Evolutionary conservation across 2,888 invertebrate species (phyloP), one percentile per base, ranked within the genome.

Genomic region (Adela reaumurella): DNA sequence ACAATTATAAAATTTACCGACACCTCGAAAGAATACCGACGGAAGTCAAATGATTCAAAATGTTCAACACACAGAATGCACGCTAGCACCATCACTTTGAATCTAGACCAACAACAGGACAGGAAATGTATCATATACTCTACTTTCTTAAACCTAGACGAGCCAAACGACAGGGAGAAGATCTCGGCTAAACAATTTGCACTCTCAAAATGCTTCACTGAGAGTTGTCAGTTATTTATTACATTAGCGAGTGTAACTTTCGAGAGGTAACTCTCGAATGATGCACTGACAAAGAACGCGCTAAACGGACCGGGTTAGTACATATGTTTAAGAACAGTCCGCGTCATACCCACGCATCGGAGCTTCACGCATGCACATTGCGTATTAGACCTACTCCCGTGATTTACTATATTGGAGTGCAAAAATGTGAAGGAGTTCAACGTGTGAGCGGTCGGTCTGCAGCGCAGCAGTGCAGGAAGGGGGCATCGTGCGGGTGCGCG

Each of bases 381-480:
- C n/a, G n/a, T n/a, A n/a, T n/a, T n/a, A n/a, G n/a, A n/a, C n/a
- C n/a, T n/a, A n/a, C n/a, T n/a, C n/a, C n/a, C n/a, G n/a, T n/a
- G n/a, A n/a, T n/a, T n/a, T n/a, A n/a, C n/a, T n/a, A n/a, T n/a
- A n/a, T n/a, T n/a, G n/a, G n/a, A n/a, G n/a, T n/a, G n/a, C n/a
- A n/a, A n/a, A n/a, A n/a, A n/a, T n/a, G n/a, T n/a, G n/a, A n/a
- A n/a, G 29, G 49, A 18, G n/a, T 58, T 70, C 47, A 77, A 63
- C 79, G 77, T 49, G 77, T 79, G 57, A 78, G 74, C 62, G 78
- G 78, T 50, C 78, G 72, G 62, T 76, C 70, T 45, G 49, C 45
- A 41, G 54, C 52, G 62, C 76, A 65, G 74, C 81, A 70, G 65
- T 78, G 68, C 69, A 82, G 74, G 66, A 76, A 81, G 67, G 68